phyloP scores from a whole-genome alignment of 2,113 vertebrate species.

The Pluvianellus socialis region DNA sequence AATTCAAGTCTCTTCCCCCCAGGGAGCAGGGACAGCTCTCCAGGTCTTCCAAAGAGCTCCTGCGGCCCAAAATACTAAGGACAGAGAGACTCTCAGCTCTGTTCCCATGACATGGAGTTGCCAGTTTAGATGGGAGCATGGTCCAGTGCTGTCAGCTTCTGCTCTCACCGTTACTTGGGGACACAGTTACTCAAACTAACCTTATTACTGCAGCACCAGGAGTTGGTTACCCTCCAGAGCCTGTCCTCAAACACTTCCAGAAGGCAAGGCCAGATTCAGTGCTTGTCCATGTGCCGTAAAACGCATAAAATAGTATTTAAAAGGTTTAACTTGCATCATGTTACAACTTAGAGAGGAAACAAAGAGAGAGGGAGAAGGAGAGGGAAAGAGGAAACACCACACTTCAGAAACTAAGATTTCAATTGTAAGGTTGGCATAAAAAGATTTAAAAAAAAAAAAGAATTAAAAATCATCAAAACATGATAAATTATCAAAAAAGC shows the following conservation, averaged over 20 bases:
- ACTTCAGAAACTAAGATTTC: background rate
- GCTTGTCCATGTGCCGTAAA: background rate
- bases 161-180: rapidly evolving
- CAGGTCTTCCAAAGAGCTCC: background rate
- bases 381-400: background rate
- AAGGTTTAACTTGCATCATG: background rate
- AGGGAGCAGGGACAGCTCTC: background rate
- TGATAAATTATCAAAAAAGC: background rate
- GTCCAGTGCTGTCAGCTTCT: background rate
- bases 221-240: background rate
- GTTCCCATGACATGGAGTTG: background rate
- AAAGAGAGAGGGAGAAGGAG: background rate
- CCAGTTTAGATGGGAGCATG: background rate
- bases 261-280: background rate
- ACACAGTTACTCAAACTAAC: background rate
- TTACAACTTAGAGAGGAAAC: background rate
- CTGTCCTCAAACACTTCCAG: background rate
- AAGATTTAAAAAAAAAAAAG: background rate
- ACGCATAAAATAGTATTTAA: background rate
- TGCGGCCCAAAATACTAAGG: background rate
- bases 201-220: background rate
- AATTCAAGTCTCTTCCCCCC: background rate
- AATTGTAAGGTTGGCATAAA: background rate
- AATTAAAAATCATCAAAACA: background rate
- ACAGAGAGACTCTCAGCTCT: background rate